These are phyloP conservation scores for Scolanthus callimorphus DNA, from an alignment of 92 coral and sea anemone species.

Conservation along the genomic window DNA sequence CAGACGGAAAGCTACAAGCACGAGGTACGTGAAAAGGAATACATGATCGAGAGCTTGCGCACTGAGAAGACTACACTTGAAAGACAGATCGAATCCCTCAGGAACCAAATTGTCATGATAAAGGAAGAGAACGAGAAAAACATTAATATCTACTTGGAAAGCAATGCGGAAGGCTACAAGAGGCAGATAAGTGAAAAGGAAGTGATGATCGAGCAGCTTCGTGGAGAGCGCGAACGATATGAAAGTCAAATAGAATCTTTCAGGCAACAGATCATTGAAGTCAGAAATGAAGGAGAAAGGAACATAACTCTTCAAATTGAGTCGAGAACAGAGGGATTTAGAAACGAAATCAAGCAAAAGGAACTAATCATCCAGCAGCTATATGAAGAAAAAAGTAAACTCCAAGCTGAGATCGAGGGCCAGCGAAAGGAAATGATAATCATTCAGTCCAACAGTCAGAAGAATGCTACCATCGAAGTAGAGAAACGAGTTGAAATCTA, in stretches of 20 bases:
- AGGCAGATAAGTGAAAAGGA: not conserved
- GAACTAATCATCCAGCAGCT: not conserved
- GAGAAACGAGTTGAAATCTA: constrained; percentile 2
- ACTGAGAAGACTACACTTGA: not conserved
- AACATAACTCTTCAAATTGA: not conserved
- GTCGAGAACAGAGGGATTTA: not conserved
- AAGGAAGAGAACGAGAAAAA: not conserved
- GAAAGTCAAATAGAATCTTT: not conserved
- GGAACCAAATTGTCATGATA: not conserved
- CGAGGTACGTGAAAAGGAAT: not conserved
- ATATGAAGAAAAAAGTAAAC: not conserved
- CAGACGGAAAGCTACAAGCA: constrained; percentile 1
- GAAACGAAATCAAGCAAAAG: not conserved
- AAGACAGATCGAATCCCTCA: not conserved
- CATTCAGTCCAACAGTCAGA: not conserved
- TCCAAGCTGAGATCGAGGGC: not conserved
- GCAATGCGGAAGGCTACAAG: constrained; percentile 1
- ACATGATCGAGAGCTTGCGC: not conserved
- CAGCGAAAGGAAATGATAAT: not conserved
- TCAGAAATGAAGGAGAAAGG: not conserved
- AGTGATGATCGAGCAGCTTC: constrained; percentile 1
- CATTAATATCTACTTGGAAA: not conserved
- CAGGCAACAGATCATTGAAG: not conserved
- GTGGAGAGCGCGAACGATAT: not conserved
- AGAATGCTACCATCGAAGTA: not conserved